Evolutionary conservation across 2,888 invertebrate genomes (phyloP).

Genomic region (Nephrocerus scutellatus): DNA sequence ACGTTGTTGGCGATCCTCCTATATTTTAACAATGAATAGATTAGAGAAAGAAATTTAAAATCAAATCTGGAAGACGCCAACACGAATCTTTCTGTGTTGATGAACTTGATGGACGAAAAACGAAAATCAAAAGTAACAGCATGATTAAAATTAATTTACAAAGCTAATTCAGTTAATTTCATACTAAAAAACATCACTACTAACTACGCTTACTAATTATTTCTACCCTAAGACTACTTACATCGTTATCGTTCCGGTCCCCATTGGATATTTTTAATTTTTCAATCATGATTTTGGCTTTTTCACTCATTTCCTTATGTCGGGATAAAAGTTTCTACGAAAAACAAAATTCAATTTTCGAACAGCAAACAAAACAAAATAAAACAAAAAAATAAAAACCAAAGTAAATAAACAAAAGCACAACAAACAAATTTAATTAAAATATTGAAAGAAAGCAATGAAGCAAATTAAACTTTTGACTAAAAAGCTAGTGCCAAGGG

Average conservation of each 20-base stretch:
- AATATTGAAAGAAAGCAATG: conserved; percentile 21
- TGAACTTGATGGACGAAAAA: too few species aligned
- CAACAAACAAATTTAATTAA: conserved; percentile 23
- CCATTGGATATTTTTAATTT: conserved; percentile 41
- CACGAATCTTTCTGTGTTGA: too few species aligned
- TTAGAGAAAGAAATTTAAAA: background rate
- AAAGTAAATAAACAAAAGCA: conserved; percentile 26
- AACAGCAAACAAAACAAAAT: conserved; percentile 22
- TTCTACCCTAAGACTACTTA: conserved; percentile 34
- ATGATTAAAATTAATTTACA: conserved; percentile 10
- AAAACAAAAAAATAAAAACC: conserved; percentile 26
- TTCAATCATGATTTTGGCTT: conserved; percentile 48
- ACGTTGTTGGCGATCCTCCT: conserved; percentile 80
- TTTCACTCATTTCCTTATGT: conserved; percentile 49
- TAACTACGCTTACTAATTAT: conserved; percentile 4
- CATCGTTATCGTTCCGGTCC: conserved; percentile 40
- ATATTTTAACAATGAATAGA: conserved; percentile 11
- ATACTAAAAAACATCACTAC: conserved; percentile 6
- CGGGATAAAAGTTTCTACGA: conserved; percentile 47
- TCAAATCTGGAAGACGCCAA: background rate
- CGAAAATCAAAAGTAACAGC: conserved; percentile 12
- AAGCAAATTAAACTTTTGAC: conserved; percentile 22
- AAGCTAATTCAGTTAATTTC: conserved; percentile 6
- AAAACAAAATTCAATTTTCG: conserved; percentile 26
- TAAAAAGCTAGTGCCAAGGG: too few species aligned